Evolutionary conservation across 2,797 vertebrate genomes (phyloP), one percentile per base, ranked within the genome.

Genomic region (Buceros bicornis): DNA sequence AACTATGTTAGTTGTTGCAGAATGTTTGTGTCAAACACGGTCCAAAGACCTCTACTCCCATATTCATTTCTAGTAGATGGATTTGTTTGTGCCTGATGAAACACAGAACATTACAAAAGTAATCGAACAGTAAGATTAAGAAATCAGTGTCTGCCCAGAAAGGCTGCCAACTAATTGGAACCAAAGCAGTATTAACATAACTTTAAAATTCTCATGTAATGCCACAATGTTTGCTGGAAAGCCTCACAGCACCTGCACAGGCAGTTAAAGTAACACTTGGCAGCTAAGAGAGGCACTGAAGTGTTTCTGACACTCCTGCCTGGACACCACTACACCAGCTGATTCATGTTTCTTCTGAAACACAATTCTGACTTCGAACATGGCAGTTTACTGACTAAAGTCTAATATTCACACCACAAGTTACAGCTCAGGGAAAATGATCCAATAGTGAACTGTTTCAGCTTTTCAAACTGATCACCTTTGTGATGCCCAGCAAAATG

Each of bases 341-440:
- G 62, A 10, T 4, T 70, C 66, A 4, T 2, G 3, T 15, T 43
- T 47, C 60, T 47, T 6, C 42, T 11, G 9, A 65, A 80, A 73
- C 69, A 42, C 28, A 1, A 11, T 1, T 16, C 66, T 67, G 12
- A 5, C 43, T 45, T 3, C 0, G 19, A 51, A 25, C 2, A 1
- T 1, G 17, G 2, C 1, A 29, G 7, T 11, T 69, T 3, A 35
- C 29, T 31, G 66, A 67, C 3, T 4, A 48, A 87, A 61, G 66
- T 11, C 28, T 20, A 24, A 60, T 19, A 8, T 14, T n/a, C 74
- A 33, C 56, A 94, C 82, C 29, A 25, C 37, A 62, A 43, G 21
- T 22, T 35, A 70, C 1, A 2, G 60, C 48, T 51, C 53, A 37
- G 31, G 47, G 37, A 35, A 87, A 89, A 60, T 24, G 6, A 58